Conservation (phyloP, 2,113 vertebrate species). For the Siniperca chuatsi region DNA sequence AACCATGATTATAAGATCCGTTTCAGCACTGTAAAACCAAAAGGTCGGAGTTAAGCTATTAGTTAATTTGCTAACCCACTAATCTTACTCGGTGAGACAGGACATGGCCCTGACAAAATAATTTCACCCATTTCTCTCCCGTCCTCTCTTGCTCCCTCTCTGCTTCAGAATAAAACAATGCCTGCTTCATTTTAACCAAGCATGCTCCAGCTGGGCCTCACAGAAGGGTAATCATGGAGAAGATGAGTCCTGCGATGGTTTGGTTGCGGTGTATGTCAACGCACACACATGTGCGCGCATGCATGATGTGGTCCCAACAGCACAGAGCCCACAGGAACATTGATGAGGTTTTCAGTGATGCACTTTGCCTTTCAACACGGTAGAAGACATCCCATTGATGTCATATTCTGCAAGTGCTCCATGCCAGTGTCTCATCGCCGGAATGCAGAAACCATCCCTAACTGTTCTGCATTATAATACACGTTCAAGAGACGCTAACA, state of each 20-base stretch:
- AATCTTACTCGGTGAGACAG: constrained; percentile 21
- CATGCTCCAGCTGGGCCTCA: constrained; percentile 58
- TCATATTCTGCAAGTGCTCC: constrained; percentile 47
- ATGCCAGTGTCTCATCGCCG: constrained; percentile 10
- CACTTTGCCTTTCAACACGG: constrained; percentile 62
- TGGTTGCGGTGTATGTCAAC: constrained; percentile 47
- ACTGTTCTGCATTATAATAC: constrained; percentile 3
- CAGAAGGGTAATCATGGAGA: constrained; percentile 58
- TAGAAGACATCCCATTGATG: constrained; percentile 51
- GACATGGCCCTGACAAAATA: constrained; percentile 15
- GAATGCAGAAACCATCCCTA: background rate
- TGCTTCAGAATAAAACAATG: constrained; percentile 67
- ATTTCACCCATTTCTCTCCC: constrained; percentile 9
- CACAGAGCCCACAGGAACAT: constrained; percentile 40
- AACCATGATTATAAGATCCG: constrained; percentile 15
- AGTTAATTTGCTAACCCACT: constrained; percentile 39
- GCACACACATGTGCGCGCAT: constrained; percentile 6
- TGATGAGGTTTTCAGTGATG: constrained; percentile 67
- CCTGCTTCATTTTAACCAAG: constrained; percentile 72
- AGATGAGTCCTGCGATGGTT: constrained; percentile 62
- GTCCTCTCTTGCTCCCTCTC: constrained; percentile 12
- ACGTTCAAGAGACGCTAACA: constrained; percentile 21
- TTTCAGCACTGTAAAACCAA: background rate
- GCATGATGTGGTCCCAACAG: constrained; percentile 44
- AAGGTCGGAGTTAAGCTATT: constrained; percentile 18